Conservation (phyloP, 2,797 vertebrate genomes). For the Tangara arthus region DNA sequence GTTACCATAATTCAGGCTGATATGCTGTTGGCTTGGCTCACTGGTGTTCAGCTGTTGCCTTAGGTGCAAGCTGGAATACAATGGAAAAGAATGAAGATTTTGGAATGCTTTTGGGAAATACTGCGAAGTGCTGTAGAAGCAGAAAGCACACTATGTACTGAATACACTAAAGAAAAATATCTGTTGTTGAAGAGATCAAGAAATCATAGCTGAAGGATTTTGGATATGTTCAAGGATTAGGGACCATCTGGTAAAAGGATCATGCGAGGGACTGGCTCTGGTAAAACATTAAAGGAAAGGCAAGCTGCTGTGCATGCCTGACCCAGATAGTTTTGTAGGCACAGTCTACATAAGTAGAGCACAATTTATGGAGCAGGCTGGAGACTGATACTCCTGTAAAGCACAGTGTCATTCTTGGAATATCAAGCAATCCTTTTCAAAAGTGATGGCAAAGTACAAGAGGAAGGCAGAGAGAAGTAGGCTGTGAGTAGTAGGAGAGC, state of each 20-base stretch:
- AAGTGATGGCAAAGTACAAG: background rate
- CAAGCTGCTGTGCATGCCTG: background rate
- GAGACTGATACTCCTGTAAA: background rate
- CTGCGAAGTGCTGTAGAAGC: background rate
- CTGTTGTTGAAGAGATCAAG: background rate
- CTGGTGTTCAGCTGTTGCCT: background rate
- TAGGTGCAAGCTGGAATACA: slow-evolving; percentile 19
- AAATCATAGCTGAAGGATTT: slow-evolving; percentile 47
- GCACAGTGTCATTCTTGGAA: background rate
- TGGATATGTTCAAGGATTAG: slow-evolving; percentile 35
- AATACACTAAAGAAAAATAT: background rate
- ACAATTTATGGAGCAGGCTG: background rate
- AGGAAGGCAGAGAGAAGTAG: background rate
- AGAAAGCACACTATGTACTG: background rate
- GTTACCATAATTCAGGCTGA: background rate
- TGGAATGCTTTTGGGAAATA: slow-evolving; percentile 14
- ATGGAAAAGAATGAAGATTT: background rate
- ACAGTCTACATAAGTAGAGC: background rate
- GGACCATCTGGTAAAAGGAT: slow-evolving; percentile 62
- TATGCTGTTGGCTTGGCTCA: background rate
- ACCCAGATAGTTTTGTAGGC: slow-evolving; percentile 43
- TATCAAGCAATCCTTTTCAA: background rate
- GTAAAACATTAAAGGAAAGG: slow-evolving; percentile 17
- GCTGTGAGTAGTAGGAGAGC: background rate
- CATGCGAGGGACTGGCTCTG: background rate